Percentiles rank a stretch among this genome's conserved stretches.
Conservation (phyloP, 2,113 vertebrate species). For the Acrocephalus arundinaceus region DNA sequence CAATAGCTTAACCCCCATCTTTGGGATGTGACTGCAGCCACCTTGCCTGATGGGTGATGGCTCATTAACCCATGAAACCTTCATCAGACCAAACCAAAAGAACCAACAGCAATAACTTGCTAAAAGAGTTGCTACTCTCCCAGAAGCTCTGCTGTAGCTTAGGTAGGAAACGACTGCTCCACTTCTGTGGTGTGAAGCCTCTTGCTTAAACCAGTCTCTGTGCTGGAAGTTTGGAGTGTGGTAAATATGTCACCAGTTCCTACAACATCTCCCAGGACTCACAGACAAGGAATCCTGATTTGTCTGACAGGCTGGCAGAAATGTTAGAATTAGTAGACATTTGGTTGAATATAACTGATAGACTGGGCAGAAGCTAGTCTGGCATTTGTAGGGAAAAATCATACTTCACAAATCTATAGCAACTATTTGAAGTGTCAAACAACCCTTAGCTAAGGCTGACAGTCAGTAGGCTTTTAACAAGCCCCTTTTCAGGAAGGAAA, state of each 20-base stretch:
- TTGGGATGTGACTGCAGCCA: neutral
- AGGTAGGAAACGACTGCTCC: neutral
- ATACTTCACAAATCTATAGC: neutral
- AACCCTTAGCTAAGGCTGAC: neutral
- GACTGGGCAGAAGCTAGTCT: neutral
- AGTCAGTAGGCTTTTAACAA: neutral
- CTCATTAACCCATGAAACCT: neutral
- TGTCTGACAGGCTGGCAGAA: neutral
- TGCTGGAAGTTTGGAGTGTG: neutral
- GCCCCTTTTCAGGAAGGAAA: neutral
- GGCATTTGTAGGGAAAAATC: neutral
- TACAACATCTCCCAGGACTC: neutral
- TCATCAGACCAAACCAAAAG: neutral
- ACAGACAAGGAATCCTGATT: neutral
- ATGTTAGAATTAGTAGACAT: neutral
- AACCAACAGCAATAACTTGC: neutral
- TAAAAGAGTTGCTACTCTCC: neutral
- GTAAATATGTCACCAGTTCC: conserved; percentile 12
- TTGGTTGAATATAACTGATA: neutral
- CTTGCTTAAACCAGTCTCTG: neutral
- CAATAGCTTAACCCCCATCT: neutral
- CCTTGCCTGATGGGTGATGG: neutral
- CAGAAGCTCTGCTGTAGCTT: neutral
- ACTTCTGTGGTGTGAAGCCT: neutral
- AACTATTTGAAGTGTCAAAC: neutral